phyloP scores from a whole-genome alignment of 2,888 invertebrate genomes.

The Aromia moschata region DNA sequence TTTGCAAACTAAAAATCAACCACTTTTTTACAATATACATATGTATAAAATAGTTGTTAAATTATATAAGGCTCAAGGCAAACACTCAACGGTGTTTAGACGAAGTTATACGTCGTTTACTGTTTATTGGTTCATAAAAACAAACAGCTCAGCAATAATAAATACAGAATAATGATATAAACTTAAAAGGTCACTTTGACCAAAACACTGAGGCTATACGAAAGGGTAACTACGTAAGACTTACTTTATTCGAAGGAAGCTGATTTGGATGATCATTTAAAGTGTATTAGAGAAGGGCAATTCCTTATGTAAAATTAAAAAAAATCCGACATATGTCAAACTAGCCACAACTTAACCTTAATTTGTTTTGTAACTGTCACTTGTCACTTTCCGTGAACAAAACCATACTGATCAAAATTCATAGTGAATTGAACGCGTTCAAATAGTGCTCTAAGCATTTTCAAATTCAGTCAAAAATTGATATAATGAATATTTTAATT shows the following conservation, averaged over 20 bases:
- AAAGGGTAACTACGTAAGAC: neutral
- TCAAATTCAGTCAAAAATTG: too few relatives aligned
- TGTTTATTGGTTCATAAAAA: neutral
- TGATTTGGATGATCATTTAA: neutral
- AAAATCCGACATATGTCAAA: slow-evolving; percentile 33
- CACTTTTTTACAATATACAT: too few relatives aligned
- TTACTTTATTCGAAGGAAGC: neutral
- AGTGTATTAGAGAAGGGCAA: neutral
- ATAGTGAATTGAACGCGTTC: too few relatives aligned
- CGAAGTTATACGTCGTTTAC: neutral
- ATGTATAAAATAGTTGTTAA: neutral
- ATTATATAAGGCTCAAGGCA: neutral
- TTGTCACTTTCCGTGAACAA: too few relatives aligned
- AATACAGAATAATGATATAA: neutral
- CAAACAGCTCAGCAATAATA: neutral
- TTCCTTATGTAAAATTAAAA: slow-evolving; percentile 4
- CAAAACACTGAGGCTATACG: neutral
- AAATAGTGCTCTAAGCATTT: too few relatives aligned
- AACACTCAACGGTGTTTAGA: neutral
- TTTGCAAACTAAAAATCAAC: neutral
- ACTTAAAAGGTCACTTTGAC: neutral
- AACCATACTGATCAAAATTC: too few relatives aligned
- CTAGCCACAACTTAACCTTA: slow-evolving; percentile 32
- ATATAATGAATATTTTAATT: too few relatives aligned
- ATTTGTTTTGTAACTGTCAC: neutral